Base-by-base conservation (phyloP, 2,888 invertebrate species). In the Lysandra coridon region DNA sequence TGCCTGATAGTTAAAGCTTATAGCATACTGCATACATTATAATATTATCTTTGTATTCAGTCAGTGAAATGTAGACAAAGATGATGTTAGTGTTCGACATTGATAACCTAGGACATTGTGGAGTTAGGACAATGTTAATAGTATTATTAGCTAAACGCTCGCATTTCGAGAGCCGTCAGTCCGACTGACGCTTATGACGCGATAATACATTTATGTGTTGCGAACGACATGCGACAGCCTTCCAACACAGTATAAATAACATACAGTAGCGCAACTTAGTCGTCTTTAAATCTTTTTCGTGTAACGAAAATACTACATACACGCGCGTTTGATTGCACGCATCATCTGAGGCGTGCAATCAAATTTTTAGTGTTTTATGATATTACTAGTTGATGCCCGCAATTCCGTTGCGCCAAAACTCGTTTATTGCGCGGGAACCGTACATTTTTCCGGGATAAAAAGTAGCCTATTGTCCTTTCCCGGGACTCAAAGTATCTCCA, bases 171-270 rank as follows among this genome's bases (percentile, higher is more conserved):
- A 49, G 60, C 79, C 74, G 79, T 79, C 74, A 74, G 60, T 62
- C 74, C 30, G 44, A 62, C 33, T 75, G 79, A 79, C 79, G 62
- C 75, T 75, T 75, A 79, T 75, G 75, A 79, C 33, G 75, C 49
- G 75, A 37, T 79, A 79, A 79, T 79, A 79, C 75, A 75, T 79
- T 62, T 62, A 75, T 79, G 62, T 62, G 60, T 79, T 79, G 79
- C 74, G 53, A 74, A 74, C 60, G 74, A 79, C 74, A 79, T 62
- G 62, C 60, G 74, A 79, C 74, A 79, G 73, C 57, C 17, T 53
- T 53, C 57, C 57, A 57, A 17, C 57, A 17, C 4, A 57, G 57
- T 57, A 17, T 57, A 4, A 49, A 17, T 57, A 57, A 0, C 57
- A 4, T 57, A 57, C 57, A 57, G 57, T 57, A 57, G 17, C 17